Evolutionary conservation across 2,113 vertebrate genomes (phyloP), one percentile per base, ranked within the genome.

Genomic region (Paradoxurus hermaphroditus): DNA sequence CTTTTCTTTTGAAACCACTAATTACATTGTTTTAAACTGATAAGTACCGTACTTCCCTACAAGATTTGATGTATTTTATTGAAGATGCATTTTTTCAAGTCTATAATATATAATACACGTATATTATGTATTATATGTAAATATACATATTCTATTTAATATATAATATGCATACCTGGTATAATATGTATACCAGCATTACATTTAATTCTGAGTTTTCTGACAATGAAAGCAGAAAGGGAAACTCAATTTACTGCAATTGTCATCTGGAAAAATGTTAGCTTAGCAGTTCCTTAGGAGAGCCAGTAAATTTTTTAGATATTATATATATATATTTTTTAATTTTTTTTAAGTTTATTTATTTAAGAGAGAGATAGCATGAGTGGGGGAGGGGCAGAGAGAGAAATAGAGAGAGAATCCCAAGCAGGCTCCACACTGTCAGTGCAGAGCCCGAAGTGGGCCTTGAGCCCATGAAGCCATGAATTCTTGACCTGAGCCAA

Each of bases 1-100:
- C 36, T 78, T 77, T 91, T 89, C 19, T 56, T 96, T 91, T 88
- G 36, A 95, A 86, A 81, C 11, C 39, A 83, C 39, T 72, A 62
- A 86, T 73, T 78, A 67, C 5, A 41, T 82, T 90, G 89, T 82
- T 86, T 94, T 84, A 96, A 93, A 78, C 51, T 96, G 84, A n/a
- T 67, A 93, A 56, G 31, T 63, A 39, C 18, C 21, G 31, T 63
- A 67, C 27, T 91, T 19, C 23, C 12, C 5, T 88, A 78, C 73
- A 62, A 73, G 9, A 88, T 36, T 90, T 19, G 19, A 59, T 73
- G 13, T 75, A 72, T 72, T 13, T 93, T 79, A 87, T n/a, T 31
- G 53, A 67, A 84, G 16, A 39, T 77, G 8, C 21, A 67, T 62
- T 73, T 91, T 93, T 93, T 56, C 46, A 92, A 93, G 77, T 53